Conservation (phyloP, 2,888 invertebrate genomes). For the Heteromyza rotundicornis region DNA sequence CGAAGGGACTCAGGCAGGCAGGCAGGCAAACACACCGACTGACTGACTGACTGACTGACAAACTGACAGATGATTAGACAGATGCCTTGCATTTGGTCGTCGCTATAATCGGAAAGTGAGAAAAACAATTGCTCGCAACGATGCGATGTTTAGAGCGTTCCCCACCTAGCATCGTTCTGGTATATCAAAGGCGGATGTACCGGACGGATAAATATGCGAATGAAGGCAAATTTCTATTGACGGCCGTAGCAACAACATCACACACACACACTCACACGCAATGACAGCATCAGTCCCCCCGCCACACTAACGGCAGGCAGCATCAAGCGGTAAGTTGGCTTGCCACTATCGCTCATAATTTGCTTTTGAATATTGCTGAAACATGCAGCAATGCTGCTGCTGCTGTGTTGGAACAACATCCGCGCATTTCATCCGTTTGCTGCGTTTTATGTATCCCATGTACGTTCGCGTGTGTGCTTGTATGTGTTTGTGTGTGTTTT, state of each 20-base stretch:
- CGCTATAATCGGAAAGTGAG: background rate
- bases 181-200: background rate
- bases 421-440: constrained; percentile 21
- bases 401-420: background rate
- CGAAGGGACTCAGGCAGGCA: too few relatives aligned
- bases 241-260: background rate
- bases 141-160: background rate
- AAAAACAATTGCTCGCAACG: background rate
- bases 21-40: too few relatives aligned
- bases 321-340: background rate
- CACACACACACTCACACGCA: background rate
- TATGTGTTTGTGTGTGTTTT: background rate
- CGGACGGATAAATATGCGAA: background rate
- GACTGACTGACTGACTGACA: too few relatives aligned
- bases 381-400: background rate
- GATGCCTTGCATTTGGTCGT: too few relatives aligned
- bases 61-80: too few relatives aligned
- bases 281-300: constrained; percentile 2
- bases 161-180: background rate
- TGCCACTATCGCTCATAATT: constrained; percentile 46
- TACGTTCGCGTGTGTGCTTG: background rate
- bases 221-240: background rate
- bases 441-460: constrained; percentile 34
- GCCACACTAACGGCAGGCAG: background rate
- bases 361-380: constrained; percentile 41